A percentile compares a stretch with the other conserved stretches of the same genome.
These are phyloP conservation scores for Sylvilagus bachmani DNA, from an alignment of 2,113 vertebrate species.

Conservation along the genomic window DNA sequence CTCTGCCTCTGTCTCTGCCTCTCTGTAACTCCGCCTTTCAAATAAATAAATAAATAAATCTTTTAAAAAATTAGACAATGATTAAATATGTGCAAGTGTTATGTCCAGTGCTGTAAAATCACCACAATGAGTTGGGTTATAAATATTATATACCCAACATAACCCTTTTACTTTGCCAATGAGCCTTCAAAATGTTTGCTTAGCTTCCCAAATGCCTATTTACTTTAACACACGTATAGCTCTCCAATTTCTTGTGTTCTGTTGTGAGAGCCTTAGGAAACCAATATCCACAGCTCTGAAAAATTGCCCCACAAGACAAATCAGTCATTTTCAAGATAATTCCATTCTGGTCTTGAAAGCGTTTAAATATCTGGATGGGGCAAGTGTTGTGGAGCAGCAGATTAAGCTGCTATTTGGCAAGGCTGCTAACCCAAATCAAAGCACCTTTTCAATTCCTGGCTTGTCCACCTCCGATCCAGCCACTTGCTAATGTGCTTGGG, in stretches of 20 bases:
- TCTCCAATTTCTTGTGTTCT: neutral
- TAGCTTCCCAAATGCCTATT: neutral
- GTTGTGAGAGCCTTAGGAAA: neutral
- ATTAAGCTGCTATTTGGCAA: too few relatives aligned
- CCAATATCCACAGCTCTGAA: neutral
- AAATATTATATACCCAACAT: neutral
- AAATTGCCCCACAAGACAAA: neutral
- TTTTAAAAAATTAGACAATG: too few relatives aligned
- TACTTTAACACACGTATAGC: neutral
- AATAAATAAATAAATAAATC: too few relatives aligned
- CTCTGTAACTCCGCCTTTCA: too few relatives aligned
- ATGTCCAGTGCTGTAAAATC: neutral
- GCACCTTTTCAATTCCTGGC: too few relatives aligned
- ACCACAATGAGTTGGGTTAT: neutral
- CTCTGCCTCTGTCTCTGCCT: too few relatives aligned
- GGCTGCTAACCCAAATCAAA: too few relatives aligned
- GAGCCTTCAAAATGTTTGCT: neutral
- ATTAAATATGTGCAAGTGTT: neutral
- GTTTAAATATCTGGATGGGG: neutral
- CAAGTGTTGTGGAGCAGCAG: too few relatives aligned
- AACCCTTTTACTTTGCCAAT: neutral
- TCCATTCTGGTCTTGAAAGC: neutral
- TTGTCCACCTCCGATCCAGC: too few relatives aligned
- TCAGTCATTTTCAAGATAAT: neutral
- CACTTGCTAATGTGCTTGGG: too few relatives aligned